Conservation (phyloP, 2,888 invertebrate genomes). For the Polymixis flavicincta region DNA sequence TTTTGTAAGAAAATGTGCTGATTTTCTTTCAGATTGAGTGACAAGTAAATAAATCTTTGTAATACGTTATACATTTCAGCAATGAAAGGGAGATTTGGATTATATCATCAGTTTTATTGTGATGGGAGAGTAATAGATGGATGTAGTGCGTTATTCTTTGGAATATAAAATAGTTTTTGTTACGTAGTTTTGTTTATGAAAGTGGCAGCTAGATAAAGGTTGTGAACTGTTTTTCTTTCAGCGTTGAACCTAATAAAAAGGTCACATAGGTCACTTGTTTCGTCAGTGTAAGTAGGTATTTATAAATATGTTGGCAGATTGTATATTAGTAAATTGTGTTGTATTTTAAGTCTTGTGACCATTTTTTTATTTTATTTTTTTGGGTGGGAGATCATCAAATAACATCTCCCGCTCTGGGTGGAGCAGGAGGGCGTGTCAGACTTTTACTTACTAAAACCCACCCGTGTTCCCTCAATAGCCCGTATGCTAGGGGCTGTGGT, state of each 20-base stretch:
- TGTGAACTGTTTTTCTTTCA: background rate
- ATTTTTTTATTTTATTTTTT: no score
- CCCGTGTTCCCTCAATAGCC: no score
- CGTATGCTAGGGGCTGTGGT: no score
- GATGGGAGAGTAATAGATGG: conserved; percentile 7
- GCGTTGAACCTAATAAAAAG: background rate
- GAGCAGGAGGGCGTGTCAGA: no score
- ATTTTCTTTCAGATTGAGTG: conserved; percentile 53
- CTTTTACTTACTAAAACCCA: no score
- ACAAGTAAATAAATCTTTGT: conserved; percentile 61
- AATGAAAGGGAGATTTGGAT: conserved; percentile 30
- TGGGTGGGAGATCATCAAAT: no score
- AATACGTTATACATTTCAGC: conserved; percentile 37
- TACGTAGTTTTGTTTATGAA: conserved; percentile 11
- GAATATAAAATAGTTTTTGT: conserved; percentile 34
- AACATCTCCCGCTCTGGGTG: no score
- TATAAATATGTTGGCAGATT: no score
- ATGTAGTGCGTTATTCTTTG: conserved; percentile 8
- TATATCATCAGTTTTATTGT: conserved; percentile 41
- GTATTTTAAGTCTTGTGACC: background rate
- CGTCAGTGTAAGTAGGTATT: background rate
- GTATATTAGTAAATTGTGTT: background rate
- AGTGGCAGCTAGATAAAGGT: background rate
- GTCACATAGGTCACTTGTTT: background rate
- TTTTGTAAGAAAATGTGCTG: conserved; percentile 38